These are phyloP conservation scores for Gastrophysa polygoni DNA, from an alignment of 2,888 invertebrate species.

Conservation along the genomic window DNA sequence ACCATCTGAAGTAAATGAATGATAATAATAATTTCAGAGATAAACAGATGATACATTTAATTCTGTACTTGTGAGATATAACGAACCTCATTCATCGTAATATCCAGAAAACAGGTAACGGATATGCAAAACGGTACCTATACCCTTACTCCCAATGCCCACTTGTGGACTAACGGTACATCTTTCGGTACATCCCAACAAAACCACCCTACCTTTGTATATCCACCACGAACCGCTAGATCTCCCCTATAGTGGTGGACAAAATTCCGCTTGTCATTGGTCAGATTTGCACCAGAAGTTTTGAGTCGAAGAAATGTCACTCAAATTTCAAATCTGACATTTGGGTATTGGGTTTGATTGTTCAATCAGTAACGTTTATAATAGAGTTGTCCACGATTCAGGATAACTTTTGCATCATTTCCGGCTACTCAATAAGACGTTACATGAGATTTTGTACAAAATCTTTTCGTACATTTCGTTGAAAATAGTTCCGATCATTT, in stretches of 20 bases:
- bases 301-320: slow-evolving; percentile 15
- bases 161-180: background rate
- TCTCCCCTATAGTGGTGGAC: slow-evolving; percentile 20
- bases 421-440: background rate
- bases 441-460: background rate
- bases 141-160: background rate
- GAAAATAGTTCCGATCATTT: too few species aligned
- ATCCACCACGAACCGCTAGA: slow-evolving; percentile 22
- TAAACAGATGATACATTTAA: too few species aligned
- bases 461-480: background rate
- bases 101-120: background rate
- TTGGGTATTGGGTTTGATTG: slow-evolving; percentile 15
- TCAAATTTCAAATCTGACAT: slow-evolving; percentile 18
- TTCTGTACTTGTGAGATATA: too few species aligned
- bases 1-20: too few species aligned
- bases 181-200: slow-evolving; percentile 14
- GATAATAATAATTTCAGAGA: too few species aligned
- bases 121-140: slow-evolving; percentile 19
- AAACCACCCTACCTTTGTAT: slow-evolving; percentile 26
- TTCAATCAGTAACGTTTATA: slow-evolving; percentile 11
- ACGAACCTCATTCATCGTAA: too few species aligned
- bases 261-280: slow-evolving; percentile 22
- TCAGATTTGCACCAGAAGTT: slow-evolving; percentile 15
- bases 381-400: background rate
- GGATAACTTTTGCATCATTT: background rate